Conservation (phyloP, 2,888 invertebrate genomes). For the Andricus quercusramuli region DNA sequence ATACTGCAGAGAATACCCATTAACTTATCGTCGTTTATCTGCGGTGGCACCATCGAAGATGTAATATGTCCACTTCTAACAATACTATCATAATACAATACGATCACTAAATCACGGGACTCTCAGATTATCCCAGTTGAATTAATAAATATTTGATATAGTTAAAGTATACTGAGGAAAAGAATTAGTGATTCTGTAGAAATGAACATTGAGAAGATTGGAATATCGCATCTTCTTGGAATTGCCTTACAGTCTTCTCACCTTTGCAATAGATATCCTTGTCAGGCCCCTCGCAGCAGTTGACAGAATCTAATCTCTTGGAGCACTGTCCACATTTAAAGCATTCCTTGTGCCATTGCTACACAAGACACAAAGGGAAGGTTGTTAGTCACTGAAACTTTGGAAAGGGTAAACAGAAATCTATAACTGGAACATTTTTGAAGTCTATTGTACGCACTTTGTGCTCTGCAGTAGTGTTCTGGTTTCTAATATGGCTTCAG, state of each 20-base stretch:
- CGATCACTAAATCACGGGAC: neutral
- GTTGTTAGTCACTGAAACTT: slow-evolving; percentile 70
- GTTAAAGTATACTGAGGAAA: neutral
- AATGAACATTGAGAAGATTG: slow-evolving; percentile 5
- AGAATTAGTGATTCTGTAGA: neutral
- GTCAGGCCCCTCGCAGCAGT: slow-evolving; percentile 96
- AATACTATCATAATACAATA: neutral
- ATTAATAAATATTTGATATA: neutral
- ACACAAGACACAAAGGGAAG: slow-evolving; percentile 79
- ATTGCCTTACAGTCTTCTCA: slow-evolving; percentile 75
- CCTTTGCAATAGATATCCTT: slow-evolving; percentile 98
- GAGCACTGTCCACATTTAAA: slow-evolving; percentile 94
- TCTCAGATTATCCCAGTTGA: neutral
- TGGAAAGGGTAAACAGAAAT: slow-evolving; percentile 46
- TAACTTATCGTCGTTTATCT: slow-evolving; percentile 63
- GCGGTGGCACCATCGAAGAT: slow-evolving; percentile 23
- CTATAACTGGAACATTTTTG: neutral
- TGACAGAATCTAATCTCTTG: slow-evolving; percentile 93
- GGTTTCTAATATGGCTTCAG: neutral
- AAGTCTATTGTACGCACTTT: neutral
- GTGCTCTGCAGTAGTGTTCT: neutral
- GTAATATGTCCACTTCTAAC: slow-evolving; percentile 45
- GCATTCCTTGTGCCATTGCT: slow-evolving; percentile 96
- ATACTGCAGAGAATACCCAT: slow-evolving; percentile 83
- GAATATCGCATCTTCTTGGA: slow-evolving; percentile 51